Conservation (phyloP, 2,113 vertebrate species). For the Scolopax mira region DNA sequence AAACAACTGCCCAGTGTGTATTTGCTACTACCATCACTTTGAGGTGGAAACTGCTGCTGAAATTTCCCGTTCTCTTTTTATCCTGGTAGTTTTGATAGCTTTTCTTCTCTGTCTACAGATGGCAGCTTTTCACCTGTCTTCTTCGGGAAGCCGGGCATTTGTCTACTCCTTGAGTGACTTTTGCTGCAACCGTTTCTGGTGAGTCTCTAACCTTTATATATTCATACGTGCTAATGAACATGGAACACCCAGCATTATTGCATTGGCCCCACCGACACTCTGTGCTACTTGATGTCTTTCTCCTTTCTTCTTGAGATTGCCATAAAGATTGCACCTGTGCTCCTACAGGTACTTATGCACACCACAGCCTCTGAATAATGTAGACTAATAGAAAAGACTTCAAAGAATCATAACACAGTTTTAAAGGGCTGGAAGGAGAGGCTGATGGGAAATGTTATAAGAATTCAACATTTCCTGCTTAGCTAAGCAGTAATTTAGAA, state of each 20-base stretch:
- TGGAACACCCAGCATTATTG: not conserved
- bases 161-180: not conserved
- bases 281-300: constrained; percentile 34
- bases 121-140: not conserved
- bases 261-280: not conserved
- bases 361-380: constrained; percentile 63
- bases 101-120: not conserved
- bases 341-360: constrained; percentile 35
- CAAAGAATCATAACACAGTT: constrained; percentile 46
- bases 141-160: not conserved
- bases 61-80: not conserved
- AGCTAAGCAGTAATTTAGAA: constrained; percentile 49
- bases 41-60: not conserved
- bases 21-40: not conserved
- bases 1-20: not conserved
- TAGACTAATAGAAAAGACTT: constrained; percentile 50
- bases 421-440: constrained; percentile 39
- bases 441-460: constrained; percentile 36
- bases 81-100: not conserved
- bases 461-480: constrained; percentile 52
- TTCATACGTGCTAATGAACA: not conserved
- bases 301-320: constrained; percentile 47
- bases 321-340: constrained; percentile 58
- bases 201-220: not conserved
- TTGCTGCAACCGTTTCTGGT: not conserved